These are phyloP conservation scores for Hoplodrina blanda DNA, from an alignment of 2,888 invertebrate genomes.

Conservation along the genomic window DNA sequence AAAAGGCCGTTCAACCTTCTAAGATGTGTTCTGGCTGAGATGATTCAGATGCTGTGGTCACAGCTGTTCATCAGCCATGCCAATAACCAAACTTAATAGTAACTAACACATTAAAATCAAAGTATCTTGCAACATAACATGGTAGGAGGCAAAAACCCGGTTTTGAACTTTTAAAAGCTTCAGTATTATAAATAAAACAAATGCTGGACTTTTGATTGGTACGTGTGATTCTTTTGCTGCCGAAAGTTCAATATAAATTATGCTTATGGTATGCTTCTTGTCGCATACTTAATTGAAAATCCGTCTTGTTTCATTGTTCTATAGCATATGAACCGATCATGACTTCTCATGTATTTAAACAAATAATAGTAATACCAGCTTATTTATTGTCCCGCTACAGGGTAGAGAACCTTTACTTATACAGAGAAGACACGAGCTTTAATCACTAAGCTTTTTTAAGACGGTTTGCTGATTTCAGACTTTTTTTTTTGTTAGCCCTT, in stretches of 20 bases:
- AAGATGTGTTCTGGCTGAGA: background rate
- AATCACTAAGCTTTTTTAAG: too few relatives aligned
- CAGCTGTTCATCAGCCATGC: conserved; percentile 34
- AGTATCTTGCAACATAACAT: conserved; percentile 14
- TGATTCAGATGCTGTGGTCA: conserved; percentile 45
- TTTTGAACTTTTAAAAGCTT: conserved; percentile 6
- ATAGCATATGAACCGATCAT: too few relatives aligned
- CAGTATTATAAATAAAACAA: conserved; percentile 1
- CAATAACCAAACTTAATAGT: conserved; percentile 40
- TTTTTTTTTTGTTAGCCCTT: too few relatives aligned
- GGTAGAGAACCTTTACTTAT: too few relatives aligned
- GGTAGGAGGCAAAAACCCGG: background rate
- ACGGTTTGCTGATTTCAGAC: too few relatives aligned
- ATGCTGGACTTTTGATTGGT: background rate
- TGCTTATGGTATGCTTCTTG: too few relatives aligned
- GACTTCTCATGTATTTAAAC: too few relatives aligned
- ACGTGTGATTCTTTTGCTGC: background rate
- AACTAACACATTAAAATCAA: conserved; percentile 40
- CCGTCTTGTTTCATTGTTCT: background rate
- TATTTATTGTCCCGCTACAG: too few relatives aligned
- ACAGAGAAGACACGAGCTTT: too few relatives aligned
- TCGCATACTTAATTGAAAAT: background rate
- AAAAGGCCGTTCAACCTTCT: conserved; percentile 47
- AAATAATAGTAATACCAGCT: too few relatives aligned
- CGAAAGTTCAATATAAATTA: background rate